Conservation (phyloP, 1,140 invertebrate genomes). For the Sipha flava region DNA sequence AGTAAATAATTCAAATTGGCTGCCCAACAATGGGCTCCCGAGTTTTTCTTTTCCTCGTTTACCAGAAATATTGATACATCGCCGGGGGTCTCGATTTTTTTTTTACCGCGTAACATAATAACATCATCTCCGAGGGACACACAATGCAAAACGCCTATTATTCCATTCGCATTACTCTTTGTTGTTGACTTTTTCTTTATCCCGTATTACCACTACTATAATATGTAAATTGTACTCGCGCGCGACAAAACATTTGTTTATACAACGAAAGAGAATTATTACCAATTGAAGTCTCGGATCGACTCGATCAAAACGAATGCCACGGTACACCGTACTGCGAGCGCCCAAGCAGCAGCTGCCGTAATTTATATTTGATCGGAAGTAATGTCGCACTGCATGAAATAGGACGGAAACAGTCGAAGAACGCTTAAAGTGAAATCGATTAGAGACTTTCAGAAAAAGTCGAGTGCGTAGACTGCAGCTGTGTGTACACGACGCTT, state of each 20-base stretch:
- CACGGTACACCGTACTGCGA: no score
- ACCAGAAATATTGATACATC: slow-evolving; percentile 28
- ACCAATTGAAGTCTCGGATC: neutral
- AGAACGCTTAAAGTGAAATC: no score
- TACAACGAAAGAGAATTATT: neutral
- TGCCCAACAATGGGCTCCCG: slow-evolving; percentile 4
- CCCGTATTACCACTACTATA: neutral
- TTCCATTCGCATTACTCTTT: slow-evolving; percentile 5
- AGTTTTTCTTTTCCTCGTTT: slow-evolving; percentile 17
- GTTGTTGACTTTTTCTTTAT: neutral
- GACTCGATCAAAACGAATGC: neutral
- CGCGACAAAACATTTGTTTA: slow-evolving; percentile 1
- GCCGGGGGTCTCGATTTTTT: slow-evolving; percentile 27
- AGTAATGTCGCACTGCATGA: no score
- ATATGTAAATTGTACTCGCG: slow-evolving; percentile 20
- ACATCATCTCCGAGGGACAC: neutral
- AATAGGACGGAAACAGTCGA: no score
- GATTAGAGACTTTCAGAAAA: neutral
- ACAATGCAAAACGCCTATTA: slow-evolving; percentile 18
- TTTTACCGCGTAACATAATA: slow-evolving; percentile 5
- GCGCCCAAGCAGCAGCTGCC: no score
- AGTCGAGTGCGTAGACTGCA: neutral
- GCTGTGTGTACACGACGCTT: neutral
- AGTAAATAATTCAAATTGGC: slow-evolving; percentile 32
- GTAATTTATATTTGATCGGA: no score